Percentiles rank a stretch among this genome's conserved stretches.
These are phyloP conservation scores for Lomographa bimaculata DNA, from an alignment of 2,888 invertebrate genomes.

Conservation along the genomic window DNA sequence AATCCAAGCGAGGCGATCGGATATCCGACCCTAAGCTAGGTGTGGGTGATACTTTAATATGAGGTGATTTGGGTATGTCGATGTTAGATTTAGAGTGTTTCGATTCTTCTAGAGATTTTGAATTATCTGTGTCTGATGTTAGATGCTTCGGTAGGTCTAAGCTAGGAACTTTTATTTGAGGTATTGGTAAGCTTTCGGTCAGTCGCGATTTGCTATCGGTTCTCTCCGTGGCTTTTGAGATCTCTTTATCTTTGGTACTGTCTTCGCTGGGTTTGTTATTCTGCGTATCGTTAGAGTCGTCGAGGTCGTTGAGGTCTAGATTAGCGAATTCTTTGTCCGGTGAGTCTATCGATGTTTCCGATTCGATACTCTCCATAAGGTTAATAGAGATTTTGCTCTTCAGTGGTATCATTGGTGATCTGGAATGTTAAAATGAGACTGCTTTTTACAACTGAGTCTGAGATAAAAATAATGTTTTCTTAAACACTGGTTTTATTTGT, in stretches of 20 bases:
- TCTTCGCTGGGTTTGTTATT: constrained; percentile 54
- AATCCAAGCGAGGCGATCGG: constrained; percentile 46
- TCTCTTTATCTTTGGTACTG: constrained; percentile 52
- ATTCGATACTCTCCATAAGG: constrained; percentile 80
- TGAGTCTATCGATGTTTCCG: constrained; percentile 78
- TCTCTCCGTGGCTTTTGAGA: constrained; percentile 46
- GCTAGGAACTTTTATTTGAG: constrained; percentile 72
- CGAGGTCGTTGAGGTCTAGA: constrained; percentile 70
- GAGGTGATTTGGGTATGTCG: constrained; percentile 51
- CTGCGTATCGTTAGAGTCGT: constrained; percentile 55
- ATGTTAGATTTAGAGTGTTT: constrained; percentile 45
- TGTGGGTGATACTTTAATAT: constrained; percentile 62
- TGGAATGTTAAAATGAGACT: too few species aligned
- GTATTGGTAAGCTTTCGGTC: constrained; percentile 51
- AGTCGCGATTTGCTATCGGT: constrained; percentile 51
- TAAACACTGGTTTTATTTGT: too few species aligned
- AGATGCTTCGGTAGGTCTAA: constrained; percentile 58
- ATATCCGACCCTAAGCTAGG: constrained; percentile 23
- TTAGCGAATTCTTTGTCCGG: constrained; percentile 75
- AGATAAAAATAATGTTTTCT: too few species aligned
- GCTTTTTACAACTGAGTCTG: too few species aligned
- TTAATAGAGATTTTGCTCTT: constrained; percentile 80
- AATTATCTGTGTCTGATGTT: constrained; percentile 64
- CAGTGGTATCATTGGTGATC: constrained; percentile 79
- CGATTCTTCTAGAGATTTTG: constrained; percentile 49